These are phyloP conservation scores for Megastigmus dorsalis DNA, from an alignment of 2,888 invertebrate genomes.

Conservation along the genomic window DNA sequence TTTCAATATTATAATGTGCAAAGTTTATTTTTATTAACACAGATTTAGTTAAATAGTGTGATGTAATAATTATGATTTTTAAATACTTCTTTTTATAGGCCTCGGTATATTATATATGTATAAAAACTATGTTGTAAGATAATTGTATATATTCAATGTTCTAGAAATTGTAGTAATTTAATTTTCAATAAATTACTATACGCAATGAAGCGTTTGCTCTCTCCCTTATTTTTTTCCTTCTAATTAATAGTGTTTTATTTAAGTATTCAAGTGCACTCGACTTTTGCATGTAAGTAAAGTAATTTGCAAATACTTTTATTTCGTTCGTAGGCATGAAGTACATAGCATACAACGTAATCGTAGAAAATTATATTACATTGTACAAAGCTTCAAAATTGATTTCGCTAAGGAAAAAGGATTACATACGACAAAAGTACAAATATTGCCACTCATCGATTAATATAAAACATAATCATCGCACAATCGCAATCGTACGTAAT, in stretches of 20 bases:
- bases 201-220: conserved; percentile 17
- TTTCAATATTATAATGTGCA: not conserved
- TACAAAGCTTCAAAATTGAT: too few species aligned
- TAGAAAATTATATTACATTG: too few species aligned
- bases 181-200: conserved; percentile 37
- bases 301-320: conserved; percentile 21
- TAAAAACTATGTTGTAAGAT: conserved; percentile 21
- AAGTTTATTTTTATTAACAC: not conserved
- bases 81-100: too few species aligned
- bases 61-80: not conserved
- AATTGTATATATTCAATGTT: conserved; percentile 30
- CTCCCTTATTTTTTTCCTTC: conserved; percentile 37
- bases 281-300: conserved; percentile 49
- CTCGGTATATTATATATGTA: too few species aligned
- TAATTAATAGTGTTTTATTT: conserved; percentile 32
- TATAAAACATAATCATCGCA: too few species aligned
- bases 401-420: too few species aligned
- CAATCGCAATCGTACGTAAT: too few species aligned
- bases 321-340: conserved; percentile 24
- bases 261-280: conserved; percentile 39
- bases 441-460: too few species aligned
- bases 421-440: too few species aligned
- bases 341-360: too few species aligned
- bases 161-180: conserved; percentile 5
- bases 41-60: not conserved